Evolutionary conservation across 2,888 invertebrate species (phyloP).

Genomic region (Parascotia fuliginaria): DNA sequence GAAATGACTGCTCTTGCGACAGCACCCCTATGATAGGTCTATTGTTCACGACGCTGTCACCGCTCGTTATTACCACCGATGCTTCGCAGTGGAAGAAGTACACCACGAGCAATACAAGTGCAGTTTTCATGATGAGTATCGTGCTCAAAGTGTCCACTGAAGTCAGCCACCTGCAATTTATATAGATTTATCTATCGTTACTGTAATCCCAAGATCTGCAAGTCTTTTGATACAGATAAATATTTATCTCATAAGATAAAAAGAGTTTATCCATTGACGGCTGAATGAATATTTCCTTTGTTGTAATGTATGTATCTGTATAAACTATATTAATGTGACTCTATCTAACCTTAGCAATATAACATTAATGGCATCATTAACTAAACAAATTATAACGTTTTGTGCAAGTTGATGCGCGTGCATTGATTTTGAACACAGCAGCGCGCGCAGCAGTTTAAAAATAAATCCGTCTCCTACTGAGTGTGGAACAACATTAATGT

Average conservation of each 20-base stretch:
- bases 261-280: too few relatives aligned
- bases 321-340: background rate
- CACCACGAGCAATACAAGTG: conserved; percentile 56
- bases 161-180: conserved; percentile 59
- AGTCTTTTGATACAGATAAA: background rate
- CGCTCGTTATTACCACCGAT: conserved; percentile 48
- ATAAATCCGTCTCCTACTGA: conserved; percentile 51
- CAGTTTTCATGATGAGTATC: conserved; percentile 60
- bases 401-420: conserved; percentile 43
- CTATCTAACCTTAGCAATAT: conserved; percentile 56
- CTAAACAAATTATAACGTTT: conserved; percentile 50
- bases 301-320: background rate
- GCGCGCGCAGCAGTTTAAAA: conserved; percentile 51
- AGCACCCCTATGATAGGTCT: conserved; percentile 90
- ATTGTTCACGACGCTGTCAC: conserved; percentile 61
- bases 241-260: background rate
- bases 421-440: conserved; percentile 45
- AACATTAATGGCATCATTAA: conserved; percentile 57
- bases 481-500: conserved; percentile 16
- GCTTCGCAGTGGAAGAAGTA: conserved; percentile 65
- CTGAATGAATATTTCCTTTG: too few relatives aligned
- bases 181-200: conserved; percentile 28
- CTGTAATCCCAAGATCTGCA: background rate
- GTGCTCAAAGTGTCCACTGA: conserved; percentile 51
- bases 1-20: conserved; percentile 87